phyloP scores from a whole-genome alignment of 2,888 invertebrate genomes.

The Eristalis intricaria region DNA sequence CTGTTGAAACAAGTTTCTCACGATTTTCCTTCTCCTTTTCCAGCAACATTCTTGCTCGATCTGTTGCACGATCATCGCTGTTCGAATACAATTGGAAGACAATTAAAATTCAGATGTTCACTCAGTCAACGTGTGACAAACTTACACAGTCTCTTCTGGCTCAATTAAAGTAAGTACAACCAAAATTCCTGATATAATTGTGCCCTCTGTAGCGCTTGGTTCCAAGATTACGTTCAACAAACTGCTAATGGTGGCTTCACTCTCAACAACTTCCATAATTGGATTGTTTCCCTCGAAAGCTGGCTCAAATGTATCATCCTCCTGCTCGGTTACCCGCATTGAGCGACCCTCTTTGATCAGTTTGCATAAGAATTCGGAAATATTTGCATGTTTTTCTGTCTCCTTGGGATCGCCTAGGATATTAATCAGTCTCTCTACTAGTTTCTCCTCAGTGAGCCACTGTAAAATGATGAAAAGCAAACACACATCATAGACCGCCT shows the following conservation, averaged over 20 bases:
- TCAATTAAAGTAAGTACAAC: conserved; percentile 88
- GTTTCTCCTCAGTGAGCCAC: conserved; percentile 95
- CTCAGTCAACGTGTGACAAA: neutral
- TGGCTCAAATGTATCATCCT: conserved; percentile 81
- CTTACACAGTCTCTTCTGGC: conserved; percentile 78
- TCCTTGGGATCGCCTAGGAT: conserved; percentile 85
- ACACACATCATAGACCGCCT: too few relatives aligned
- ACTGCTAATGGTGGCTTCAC: conserved; percentile 84
- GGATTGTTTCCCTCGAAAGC: conserved; percentile 83
- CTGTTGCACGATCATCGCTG: conserved; percentile 80
- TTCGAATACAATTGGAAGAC: neutral
- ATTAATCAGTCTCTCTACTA: conserved; percentile 90
- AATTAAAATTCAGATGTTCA: neutral
- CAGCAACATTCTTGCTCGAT: conserved; percentile 77
- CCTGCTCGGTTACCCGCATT: conserved; percentile 83
- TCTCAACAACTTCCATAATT: conserved; percentile 88
- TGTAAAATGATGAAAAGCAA: conserved; percentile 79
- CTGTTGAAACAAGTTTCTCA: conserved; percentile 84
- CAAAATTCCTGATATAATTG: conserved; percentile 90
- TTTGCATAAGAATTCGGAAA: conserved; percentile 93
- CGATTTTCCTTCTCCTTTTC: conserved; percentile 83
- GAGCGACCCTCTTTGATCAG: conserved; percentile 86
- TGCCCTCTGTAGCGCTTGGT: conserved; percentile 85
- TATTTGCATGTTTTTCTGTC: conserved; percentile 91
- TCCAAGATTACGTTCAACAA: conserved; percentile 89